Evolutionary conservation across 2,888 invertebrate species (phyloP).

Genomic region (Drosophila acutilabella): DNA sequence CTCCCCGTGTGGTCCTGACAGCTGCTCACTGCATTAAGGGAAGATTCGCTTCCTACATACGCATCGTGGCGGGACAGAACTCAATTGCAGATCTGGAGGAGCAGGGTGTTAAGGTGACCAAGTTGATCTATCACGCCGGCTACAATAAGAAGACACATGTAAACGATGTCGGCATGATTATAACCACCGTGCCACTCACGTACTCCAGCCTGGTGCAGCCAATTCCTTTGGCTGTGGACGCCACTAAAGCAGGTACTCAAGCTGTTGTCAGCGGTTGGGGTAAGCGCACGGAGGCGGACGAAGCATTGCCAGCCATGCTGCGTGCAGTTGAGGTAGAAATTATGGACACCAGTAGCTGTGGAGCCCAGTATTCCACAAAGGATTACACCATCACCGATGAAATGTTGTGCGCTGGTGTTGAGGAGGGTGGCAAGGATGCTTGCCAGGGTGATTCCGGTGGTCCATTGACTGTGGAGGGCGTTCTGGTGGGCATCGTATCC

Average conservation of each 20-base stretch:
- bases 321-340: slow-evolving; percentile 86
- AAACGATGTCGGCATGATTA: slow-evolving; percentile 87
- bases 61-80: slow-evolving; percentile 73
- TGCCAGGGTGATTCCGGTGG: slow-evolving; percentile 83
- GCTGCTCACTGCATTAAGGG: slow-evolving; percentile 79
- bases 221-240: slow-evolving; percentile 79
- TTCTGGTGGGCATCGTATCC: slow-evolving; percentile 80
- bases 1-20: slow-evolving; percentile 65
- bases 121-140: slow-evolving; percentile 65
- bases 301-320: slow-evolving; percentile 69
- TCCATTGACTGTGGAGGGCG: slow-evolving; percentile 73
- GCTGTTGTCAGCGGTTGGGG: slow-evolving; percentile 83
- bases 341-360: slow-evolving; percentile 85
- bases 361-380: slow-evolving; percentile 83
- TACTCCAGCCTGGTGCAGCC: slow-evolving; percentile 84
- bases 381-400: slow-evolving; percentile 71
- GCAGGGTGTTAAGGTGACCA: slow-evolving; percentile 64
- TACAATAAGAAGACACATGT: slow-evolving; percentile 85
- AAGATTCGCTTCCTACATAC: slow-evolving; percentile 70
- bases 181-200: slow-evolving; percentile 85
- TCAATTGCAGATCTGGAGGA: slow-evolving; percentile 69
- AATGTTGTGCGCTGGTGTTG: slow-evolving; percentile 81
- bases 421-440: slow-evolving; percentile 75
- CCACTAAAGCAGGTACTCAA: slow-evolving; percentile 56
- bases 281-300: slow-evolving; percentile 66